Conservation (phyloP, 1,140 invertebrate genomes). For the Rhopalosiphum padi region DNA sequence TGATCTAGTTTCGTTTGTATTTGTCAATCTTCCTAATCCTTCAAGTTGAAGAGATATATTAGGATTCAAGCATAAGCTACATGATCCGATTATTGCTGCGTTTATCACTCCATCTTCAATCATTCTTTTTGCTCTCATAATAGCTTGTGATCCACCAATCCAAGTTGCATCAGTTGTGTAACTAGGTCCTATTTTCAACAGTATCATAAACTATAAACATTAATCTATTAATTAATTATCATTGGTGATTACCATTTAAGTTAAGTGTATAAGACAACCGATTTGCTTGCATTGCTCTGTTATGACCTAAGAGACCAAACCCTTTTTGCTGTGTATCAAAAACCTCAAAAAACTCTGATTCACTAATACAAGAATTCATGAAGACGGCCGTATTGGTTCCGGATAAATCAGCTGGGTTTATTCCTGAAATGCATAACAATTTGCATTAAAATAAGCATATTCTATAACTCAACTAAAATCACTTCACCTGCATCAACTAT, state of each 20-base stretch:
- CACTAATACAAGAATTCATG: constrained; percentile 63
- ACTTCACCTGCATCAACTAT: constrained; percentile 61
- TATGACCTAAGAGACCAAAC: constrained; percentile 72
- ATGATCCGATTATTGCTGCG: constrained; percentile 73
- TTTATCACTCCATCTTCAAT: constrained; percentile 73
- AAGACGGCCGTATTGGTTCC: constrained; percentile 69
- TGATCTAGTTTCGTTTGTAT: constrained; percentile 72
- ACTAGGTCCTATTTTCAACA: constrained; percentile 69
- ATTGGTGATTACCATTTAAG: constrained; percentile 36
- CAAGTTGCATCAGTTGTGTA: constrained; percentile 77
- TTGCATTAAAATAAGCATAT: background rate
- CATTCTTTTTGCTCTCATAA: constrained; percentile 70
- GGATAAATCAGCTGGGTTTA: constrained; percentile 66
- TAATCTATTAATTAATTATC: background rate
- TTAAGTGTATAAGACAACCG: constrained; percentile 63
- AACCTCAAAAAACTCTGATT: constrained; percentile 60
- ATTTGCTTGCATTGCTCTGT: constrained; percentile 74
- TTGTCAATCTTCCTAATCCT: constrained; percentile 69
- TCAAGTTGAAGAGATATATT: constrained; percentile 70
- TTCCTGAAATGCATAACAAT: constrained; percentile 63
- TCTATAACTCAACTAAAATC: background rate
- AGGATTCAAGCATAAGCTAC: constrained; percentile 70
- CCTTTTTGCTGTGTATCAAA: constrained; percentile 63
- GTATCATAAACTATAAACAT: background rate
- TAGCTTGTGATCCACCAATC: constrained; percentile 72